Conservation (phyloP, 1,140 invertebrate genomes). For the Drosophila trapezifrons region DNA sequence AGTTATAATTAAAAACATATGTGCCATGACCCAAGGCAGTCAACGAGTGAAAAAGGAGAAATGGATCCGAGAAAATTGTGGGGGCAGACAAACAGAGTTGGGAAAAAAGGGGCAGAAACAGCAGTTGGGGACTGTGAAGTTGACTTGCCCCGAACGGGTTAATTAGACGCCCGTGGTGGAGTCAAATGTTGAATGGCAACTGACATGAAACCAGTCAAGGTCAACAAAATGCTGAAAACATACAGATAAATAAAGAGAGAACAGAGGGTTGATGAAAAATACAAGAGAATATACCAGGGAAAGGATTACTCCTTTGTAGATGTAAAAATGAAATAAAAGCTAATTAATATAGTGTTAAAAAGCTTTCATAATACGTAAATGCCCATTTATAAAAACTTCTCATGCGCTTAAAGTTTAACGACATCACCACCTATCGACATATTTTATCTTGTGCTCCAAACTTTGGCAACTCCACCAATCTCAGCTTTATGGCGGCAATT, state of each 20-base stretch:
- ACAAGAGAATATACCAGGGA: background rate
- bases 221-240: slow-evolving; percentile 12
- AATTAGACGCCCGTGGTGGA: slow-evolving; percentile 65
- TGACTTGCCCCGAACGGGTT: slow-evolving; percentile 55
- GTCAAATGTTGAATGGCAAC: slow-evolving; percentile 49
- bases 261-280: background rate
- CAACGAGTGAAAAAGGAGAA: background rate
- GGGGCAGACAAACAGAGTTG: background rate
- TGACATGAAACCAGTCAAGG: slow-evolving; percentile 41
- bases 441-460: background rate
- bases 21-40: slow-evolving; percentile 55
- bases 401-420: background rate
- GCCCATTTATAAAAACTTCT: background rate
- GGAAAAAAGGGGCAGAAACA: slow-evolving; percentile 23
- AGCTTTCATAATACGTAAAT: no score
- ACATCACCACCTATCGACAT: background rate
- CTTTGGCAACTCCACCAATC: background rate
- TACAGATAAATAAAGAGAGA: background rate
- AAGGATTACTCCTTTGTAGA: no score
- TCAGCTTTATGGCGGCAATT: slow-evolving; percentile 31
- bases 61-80: slow-evolving; percentile 13
- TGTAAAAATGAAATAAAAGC: background rate
- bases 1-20: slow-evolving; percentile 82
- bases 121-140: slow-evolving; percentile 37
- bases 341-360: no score